phyloP scores from a whole-genome alignment of 2,888 invertebrate species.

The Hypercompe scribonia region DNA sequence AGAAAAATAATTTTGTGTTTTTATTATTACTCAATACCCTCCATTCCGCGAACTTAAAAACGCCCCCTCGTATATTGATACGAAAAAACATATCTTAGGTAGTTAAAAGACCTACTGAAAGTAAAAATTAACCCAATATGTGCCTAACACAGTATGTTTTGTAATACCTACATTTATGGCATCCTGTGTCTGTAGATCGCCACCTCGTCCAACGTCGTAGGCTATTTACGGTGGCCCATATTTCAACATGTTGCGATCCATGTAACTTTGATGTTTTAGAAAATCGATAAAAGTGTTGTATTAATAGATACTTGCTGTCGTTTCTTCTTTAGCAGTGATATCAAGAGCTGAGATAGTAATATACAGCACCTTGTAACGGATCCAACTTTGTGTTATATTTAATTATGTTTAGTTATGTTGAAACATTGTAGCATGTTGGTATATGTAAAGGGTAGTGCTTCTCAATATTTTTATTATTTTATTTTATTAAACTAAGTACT shows the following conservation, averaged over 20 bases:
- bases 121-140: background rate
- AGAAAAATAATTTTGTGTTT: no score
- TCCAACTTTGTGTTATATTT: no score
- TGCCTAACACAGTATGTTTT: constrained; percentile 19
- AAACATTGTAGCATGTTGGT: no score
- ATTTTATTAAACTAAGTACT: no score
- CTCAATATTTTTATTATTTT: no score
- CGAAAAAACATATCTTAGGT: background rate
- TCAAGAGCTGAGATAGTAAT: background rate
- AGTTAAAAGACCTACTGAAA: background rate
- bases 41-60: no score
- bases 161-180: constrained; percentile 37
- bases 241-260: constrained; percentile 21
- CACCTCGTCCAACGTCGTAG: constrained; percentile 26
- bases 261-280: constrained; percentile 13
- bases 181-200: constrained; percentile 47
- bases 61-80: no score
- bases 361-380: no score
- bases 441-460: no score
- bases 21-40: no score
- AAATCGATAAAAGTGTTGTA: constrained; percentile 15
- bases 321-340: background rate
- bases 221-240: constrained; percentile 39
- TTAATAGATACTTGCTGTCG: background rate
- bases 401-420: no score